Percentiles rank a stretch among this genome's conserved stretches.
phyloP scores from a whole-genome alignment of 1,140 invertebrate species.

The Orchesella cincta region DNA sequence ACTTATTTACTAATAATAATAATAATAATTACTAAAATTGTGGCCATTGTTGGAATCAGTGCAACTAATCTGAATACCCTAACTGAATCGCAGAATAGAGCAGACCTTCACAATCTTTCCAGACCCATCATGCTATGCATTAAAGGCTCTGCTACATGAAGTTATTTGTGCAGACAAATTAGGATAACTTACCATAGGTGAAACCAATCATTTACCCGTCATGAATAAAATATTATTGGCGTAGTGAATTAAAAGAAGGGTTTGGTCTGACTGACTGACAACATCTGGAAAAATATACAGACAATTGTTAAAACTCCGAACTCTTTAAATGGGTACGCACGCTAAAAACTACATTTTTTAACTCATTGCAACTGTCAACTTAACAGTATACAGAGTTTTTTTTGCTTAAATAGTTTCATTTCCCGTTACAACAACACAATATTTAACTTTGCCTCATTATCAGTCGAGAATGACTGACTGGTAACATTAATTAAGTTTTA shows the following conservation, averaged over 20 bases:
- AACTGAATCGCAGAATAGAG: neutral
- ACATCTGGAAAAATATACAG: constrained; percentile 20
- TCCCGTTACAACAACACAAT: too few relatives aligned
- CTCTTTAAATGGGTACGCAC: too few relatives aligned
- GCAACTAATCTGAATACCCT: neutral
- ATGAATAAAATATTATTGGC: constrained; percentile 15
- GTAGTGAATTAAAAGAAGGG: constrained; percentile 18
- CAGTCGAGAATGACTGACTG: too few relatives aligned
- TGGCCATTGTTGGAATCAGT: neutral
- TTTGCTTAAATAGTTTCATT: too few relatives aligned
- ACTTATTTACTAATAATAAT: too few relatives aligned
- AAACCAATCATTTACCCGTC: constrained; percentile 13
- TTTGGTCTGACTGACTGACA: neutral
- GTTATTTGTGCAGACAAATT: constrained; percentile 2
- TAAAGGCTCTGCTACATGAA: constrained; percentile 2
- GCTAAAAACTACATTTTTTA: too few relatives aligned
- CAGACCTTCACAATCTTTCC: neutral
- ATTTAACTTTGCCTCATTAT: too few relatives aligned
- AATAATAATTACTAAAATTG: neutral
- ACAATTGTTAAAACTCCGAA: constrained; percentile 8
- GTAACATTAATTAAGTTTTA: too few relatives aligned
- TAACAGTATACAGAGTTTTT: too few relatives aligned
- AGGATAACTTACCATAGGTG: constrained; percentile 2
- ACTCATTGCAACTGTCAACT: too few relatives aligned
- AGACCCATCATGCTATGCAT: neutral